Conservation (phyloP, 2,113 vertebrate genomes). For the Garra rufa region DNA sequence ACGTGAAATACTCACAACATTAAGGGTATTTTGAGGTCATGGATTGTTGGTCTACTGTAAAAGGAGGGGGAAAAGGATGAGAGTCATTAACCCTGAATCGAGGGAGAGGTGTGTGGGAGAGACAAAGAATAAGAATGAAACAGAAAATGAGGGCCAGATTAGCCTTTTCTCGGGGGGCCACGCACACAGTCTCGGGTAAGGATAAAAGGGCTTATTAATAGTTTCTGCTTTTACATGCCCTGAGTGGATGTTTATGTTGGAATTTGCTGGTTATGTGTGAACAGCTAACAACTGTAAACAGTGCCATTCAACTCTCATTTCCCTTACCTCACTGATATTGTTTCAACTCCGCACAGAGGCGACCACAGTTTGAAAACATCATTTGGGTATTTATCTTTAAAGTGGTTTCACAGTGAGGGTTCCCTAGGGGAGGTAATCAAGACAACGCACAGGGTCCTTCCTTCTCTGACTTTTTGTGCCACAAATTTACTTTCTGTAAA, state of each 20-base stretch:
- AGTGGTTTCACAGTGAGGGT: constrained; percentile 74
- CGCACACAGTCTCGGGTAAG: constrained; percentile 69
- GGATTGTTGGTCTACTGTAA: constrained; percentile 27
- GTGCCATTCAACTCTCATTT: constrained; percentile 81
- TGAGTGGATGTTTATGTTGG: constrained; percentile 84
- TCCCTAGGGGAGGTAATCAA: constrained; percentile 76
- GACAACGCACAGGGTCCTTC: constrained; percentile 72
- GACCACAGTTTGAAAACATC: constrained; percentile 75
- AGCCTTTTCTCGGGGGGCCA: constrained; percentile 58
- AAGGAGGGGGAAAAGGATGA: neutral
- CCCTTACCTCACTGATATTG: constrained; percentile 85
- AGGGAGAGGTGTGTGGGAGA: constrained; percentile 25
- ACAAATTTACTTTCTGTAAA: constrained; percentile 71
- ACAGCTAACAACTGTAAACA: constrained; percentile 84
- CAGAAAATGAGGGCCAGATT: constrained; percentile 62
- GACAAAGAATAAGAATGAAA: constrained; percentile 49
- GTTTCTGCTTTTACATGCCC: constrained; percentile 79
- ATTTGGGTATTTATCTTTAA: constrained; percentile 77
- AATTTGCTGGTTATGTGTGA: constrained; percentile 84
- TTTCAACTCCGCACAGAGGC: constrained; percentile 73
- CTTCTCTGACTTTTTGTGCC: constrained; percentile 69
- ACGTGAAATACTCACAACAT: neutral
- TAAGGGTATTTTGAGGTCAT: constrained; percentile 36
- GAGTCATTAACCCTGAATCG: constrained; percentile 20
- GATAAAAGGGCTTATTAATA: constrained; percentile 85